Evolutionary conservation across 2,113 vertebrate genomes (phyloP).

Genomic region (Silurus glanis): DNA sequence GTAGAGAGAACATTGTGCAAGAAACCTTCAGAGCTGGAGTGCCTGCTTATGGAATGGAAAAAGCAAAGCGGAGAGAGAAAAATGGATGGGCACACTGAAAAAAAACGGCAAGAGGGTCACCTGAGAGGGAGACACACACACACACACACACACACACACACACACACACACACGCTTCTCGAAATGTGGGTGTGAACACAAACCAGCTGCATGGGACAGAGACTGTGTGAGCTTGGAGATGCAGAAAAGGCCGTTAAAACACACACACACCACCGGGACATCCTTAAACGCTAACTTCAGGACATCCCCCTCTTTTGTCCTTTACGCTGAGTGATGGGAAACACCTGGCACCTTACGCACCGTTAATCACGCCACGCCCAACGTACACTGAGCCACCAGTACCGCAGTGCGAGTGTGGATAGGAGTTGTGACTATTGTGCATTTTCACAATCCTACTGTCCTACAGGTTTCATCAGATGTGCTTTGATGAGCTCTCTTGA

Average conservation of each 20-base stretch:
- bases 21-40: slow-evolving; percentile 60
- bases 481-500: background rate
- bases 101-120: background rate
- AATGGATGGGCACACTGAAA: background rate
- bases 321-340: background rate
- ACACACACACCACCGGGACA: slow-evolving; percentile 23
- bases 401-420: background rate
- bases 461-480: background rate
- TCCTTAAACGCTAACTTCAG: background rate
- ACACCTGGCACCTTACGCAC: slow-evolving; percentile 27
- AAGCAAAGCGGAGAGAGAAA: no score
- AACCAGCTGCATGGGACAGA: background rate
- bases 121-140: background rate
- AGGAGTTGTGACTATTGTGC: background rate
- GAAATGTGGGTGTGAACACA: background rate
- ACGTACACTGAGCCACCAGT: background rate
- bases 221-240: background rate
- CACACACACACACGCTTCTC: background rate
- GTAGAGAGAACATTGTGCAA: background rate
- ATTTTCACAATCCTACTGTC: background rate
- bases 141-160: background rate
- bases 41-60: slow-evolving; percentile 55
- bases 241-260: background rate
- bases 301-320: background rate
- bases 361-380: slow-evolving; percentile 15